Conservation (phyloP, 1,140 invertebrate species). For the Parasteatoda tepidariorum region DNA sequence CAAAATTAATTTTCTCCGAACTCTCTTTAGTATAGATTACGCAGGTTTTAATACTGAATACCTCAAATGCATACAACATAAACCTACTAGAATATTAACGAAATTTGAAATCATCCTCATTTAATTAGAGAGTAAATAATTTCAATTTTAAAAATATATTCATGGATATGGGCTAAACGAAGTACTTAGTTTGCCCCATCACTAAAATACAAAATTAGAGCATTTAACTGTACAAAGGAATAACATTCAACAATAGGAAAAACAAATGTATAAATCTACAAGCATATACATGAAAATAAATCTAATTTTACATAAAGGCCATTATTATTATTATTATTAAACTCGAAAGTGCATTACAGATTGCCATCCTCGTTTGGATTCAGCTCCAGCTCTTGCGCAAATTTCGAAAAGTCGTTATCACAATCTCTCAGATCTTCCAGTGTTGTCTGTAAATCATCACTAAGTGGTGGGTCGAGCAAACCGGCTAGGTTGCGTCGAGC, state of each 20-base stretch:
- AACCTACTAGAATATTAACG: too few species aligned
- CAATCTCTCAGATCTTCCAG: slow-evolving; percentile 64
- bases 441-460: slow-evolving; percentile 64
- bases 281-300: background rate
- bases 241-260: background rate
- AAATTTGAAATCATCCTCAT: background rate
- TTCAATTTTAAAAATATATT: background rate
- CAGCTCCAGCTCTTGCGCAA: slow-evolving; percentile 62
- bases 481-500: slow-evolving; percentile 40
- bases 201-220: background rate
- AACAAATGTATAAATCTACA: background rate
- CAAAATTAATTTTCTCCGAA: too few species aligned
- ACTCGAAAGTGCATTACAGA: background rate
- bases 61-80: too few species aligned
- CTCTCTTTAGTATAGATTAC: too few species aligned
- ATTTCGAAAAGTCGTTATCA: slow-evolving; percentile 65
- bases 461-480: slow-evolving; percentile 49
- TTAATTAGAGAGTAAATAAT: background rate
- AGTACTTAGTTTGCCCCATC: background rate
- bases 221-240: background rate
- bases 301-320: background rate
- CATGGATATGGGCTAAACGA: background rate
- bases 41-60: too few species aligned
- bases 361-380: slow-evolving; percentile 44
- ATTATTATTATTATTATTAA: background rate